These are phyloP conservation scores for Passerina amoena DNA, from an alignment of 2,113 vertebrate species.

Conservation along the genomic window DNA sequence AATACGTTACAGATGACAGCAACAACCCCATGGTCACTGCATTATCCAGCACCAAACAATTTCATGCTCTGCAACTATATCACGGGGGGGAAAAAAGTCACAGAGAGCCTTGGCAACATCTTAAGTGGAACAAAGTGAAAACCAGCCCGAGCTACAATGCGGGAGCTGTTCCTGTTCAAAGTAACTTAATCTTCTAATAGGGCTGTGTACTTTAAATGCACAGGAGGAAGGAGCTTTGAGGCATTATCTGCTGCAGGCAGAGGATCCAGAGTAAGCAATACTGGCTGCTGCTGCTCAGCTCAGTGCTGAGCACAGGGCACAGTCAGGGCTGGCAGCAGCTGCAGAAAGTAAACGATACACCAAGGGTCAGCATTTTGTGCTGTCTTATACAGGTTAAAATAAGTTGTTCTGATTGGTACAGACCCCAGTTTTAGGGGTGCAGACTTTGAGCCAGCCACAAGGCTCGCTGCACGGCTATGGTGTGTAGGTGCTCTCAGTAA, in stretches of 20 bases:
- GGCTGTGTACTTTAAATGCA: constrained; percentile 2
- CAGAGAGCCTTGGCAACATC: neutral
- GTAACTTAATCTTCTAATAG: constrained; percentile 43
- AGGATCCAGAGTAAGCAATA: neutral
- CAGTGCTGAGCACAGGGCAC: accelerated
- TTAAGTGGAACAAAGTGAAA: constrained; percentile 43
- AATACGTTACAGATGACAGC: neutral
- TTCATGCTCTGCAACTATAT: constrained; percentile 4
- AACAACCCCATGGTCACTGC: neutral
- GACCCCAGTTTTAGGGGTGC: neutral
- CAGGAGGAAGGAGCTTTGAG: constrained; percentile 56
- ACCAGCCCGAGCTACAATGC: neutral
- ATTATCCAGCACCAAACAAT: neutral
- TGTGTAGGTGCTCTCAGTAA: accelerated
- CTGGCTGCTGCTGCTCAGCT: neutral
- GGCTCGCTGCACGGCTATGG: accelerated
- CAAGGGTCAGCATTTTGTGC: neutral
- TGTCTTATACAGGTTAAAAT: accelerated
- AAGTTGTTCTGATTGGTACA: accelerated
- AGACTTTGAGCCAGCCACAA: accelerated
- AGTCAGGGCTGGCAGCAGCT: neutral
- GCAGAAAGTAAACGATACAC: neutral
- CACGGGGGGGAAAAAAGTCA: neutral
- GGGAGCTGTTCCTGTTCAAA: neutral
- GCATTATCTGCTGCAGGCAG: constrained; percentile 43